phyloP scores from a whole-genome alignment of 2,797 vertebrate genomes.

The Gymnothorax reevesii region DNA sequence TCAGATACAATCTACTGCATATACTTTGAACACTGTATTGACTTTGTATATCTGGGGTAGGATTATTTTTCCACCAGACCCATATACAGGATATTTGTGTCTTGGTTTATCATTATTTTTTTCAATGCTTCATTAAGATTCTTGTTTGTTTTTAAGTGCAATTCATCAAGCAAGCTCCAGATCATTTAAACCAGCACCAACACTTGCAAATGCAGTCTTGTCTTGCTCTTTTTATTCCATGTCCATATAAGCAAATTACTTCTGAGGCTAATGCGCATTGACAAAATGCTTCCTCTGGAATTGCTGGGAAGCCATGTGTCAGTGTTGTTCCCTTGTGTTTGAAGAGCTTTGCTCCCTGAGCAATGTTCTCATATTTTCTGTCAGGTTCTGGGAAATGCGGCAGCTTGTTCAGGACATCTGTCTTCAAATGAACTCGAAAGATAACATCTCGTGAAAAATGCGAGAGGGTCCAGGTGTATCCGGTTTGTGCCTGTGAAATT shows the following conservation, averaged over 20 bases:
- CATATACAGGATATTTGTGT: background rate
- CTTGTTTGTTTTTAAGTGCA: background rate
- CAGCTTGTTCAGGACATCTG: background rate
- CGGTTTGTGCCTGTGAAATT: background rate
- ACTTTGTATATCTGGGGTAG: background rate
- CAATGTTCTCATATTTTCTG: background rate
- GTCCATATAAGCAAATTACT: background rate
- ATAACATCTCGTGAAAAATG: background rate
- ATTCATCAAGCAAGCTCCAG: background rate
- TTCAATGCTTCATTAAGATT: background rate
- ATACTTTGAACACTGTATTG: background rate
- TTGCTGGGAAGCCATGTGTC: background rate
- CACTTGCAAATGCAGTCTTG: background rate
- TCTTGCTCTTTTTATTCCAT: background rate
- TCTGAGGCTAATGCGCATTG: background rate
- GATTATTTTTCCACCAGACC: background rate
- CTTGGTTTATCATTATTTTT: background rate
- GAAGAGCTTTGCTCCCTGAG: background rate
- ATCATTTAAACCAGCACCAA: background rate
- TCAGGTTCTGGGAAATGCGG: conserved; percentile 13
- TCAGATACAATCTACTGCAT: background rate
- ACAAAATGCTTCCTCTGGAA: background rate
- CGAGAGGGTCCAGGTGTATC: conserved; percentile 21
- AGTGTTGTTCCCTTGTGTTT: background rate
- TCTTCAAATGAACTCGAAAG: background rate